phyloP scores from a whole-genome alignment of 2,888 invertebrate genomes.

The Leucophenga maculata region DNA sequence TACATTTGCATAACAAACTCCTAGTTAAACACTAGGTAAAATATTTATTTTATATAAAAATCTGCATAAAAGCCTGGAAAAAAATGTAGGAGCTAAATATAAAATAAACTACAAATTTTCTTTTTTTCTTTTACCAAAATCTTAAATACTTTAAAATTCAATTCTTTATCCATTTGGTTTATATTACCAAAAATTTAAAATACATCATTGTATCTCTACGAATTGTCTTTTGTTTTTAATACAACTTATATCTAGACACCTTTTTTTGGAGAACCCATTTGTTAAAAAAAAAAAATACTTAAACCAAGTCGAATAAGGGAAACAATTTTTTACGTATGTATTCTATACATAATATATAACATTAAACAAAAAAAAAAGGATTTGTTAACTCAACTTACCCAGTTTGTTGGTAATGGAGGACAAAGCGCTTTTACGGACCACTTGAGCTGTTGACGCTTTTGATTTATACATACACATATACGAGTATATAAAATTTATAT shows the following conservation, averaged over 20 bases:
- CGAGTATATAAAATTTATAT: constrained; percentile 62
- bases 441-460: constrained; percentile 73
- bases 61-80: no score
- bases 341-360: constrained; percentile 47
- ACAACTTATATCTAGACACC: no score
- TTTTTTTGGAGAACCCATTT: neutral
- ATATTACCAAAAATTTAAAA: no score
- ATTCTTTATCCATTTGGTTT: no score
- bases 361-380: constrained; percentile 41
- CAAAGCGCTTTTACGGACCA: constrained; percentile 87
- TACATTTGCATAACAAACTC: no score
- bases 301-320: no score
- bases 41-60: no score
- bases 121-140: no score
- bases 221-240: neutral
- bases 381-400: constrained; percentile 86
- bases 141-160: no score
- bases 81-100: no score
- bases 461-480: constrained; percentile 64
- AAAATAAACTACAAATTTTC: no score
- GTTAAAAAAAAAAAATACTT: neutral
- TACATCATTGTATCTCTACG: neutral
- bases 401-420: constrained; percentile 91
- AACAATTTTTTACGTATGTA: constrained; percentile 38
- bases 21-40: no score